Base-by-base conservation (phyloP, 2,888 invertebrate species). In the Galerucella nymphaeae region DNA sequence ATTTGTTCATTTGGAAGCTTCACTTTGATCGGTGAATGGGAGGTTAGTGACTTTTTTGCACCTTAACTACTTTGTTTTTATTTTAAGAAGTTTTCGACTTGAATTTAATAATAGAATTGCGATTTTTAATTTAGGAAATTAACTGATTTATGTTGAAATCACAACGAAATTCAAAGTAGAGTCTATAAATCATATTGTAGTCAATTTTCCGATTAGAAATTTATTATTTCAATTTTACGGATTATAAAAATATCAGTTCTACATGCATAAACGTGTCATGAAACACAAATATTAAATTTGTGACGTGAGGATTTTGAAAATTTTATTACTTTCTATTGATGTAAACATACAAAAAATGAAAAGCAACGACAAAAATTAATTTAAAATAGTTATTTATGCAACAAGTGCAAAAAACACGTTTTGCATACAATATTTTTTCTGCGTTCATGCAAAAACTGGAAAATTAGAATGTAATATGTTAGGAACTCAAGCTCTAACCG, bases 251-350 rank as follows among this genome's bases (percentile, higher is more conserved):
- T 53, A 18, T 16, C 4, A 48, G 13, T 48, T 48, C n/a, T n/a
- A 48, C 14, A 3, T 48, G 14, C 5, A 48, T 48, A 48, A 48
- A 48, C 14, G n/a, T n/a, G 16, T 53, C 50, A 53, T 53, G 50
- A 53, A 53, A 53, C n/a, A 53, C 50, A 53, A 53, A 53, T 53
- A 53, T 53, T 5, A 53, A 53, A 16, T 53, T 53, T 16, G 50
- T 53, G 50, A 53, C 50, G 50, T 53, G 18, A 53, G 10, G 10
- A 8, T 2, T 13, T 16, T n/a, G 14, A 53, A n/a, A 53, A 5
- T 48, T 16, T 16, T 16, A 53, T 53, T n/a, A 9, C 2, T 53
- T 53, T 53, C 50, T 53, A 53, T 53, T 53, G 18, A 53, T 53
- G 16, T n/a, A 16, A 53, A 53, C 50, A 53, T 53, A 53, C 16